A percentile compares a stretch with the other conserved stretches of the same genome.
phyloP scores from a whole-genome alignment of 2,888 invertebrate species.

The Timema cristinae region DNA sequence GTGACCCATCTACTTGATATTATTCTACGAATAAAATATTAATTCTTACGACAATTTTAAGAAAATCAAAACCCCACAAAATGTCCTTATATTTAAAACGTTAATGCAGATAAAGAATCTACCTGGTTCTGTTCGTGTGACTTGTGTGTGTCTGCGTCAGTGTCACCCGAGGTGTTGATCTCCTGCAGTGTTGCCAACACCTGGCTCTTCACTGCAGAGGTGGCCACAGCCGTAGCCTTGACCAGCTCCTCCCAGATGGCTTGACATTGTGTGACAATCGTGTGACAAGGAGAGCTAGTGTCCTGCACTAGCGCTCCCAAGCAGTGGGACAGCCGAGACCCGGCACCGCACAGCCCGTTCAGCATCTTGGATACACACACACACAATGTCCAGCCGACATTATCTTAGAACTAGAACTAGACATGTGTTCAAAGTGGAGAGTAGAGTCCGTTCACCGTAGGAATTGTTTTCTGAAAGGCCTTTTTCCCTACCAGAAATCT shows the following conservation, averaged over 20 bases:
- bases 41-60: too few relatives aligned
- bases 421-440: too few relatives aligned
- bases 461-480: too few relatives aligned
- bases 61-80: too few relatives aligned
- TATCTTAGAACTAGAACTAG: too few relatives aligned
- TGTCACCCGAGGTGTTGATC: constrained; percentile 44
- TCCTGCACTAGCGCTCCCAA: constrained; percentile 49
- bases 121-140: constrained; percentile 49
- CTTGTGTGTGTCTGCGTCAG: constrained; percentile 47
- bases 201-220: constrained; percentile 60
- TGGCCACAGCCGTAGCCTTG: constrained; percentile 58
- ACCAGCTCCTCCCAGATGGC: constrained; percentile 62
- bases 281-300: constrained; percentile 28
- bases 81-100: too few relatives aligned
- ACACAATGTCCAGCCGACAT: too few relatives aligned
- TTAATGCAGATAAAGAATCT: background rate
- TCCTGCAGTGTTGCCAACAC: constrained; percentile 58
- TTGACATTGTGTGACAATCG: constrained; percentile 45
- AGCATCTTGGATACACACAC: too few relatives aligned
- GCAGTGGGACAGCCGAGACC: constrained; percentile 58
- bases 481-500: too few relatives aligned
- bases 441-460: too few relatives aligned
- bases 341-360: constrained; percentile 60
- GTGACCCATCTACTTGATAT: too few relatives aligned
- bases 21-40: too few relatives aligned